A percentile compares a stretch with the other conserved stretches of the same genome.
Evolutionary conservation across 2,113 vertebrate genomes (phyloP).

Genomic region (Podiceps cristatus): DNA sequence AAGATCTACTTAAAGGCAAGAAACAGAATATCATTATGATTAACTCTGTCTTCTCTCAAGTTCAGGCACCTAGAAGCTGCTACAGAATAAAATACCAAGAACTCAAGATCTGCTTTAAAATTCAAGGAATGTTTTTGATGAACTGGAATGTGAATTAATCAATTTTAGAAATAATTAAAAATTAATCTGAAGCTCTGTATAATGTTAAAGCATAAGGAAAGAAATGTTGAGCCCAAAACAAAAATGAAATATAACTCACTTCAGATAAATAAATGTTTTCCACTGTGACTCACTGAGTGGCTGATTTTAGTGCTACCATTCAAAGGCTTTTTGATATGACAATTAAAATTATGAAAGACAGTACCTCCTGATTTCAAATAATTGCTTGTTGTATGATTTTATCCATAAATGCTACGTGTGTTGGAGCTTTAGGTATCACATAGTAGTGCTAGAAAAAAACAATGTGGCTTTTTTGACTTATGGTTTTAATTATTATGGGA

Average conservation of each 20-base stretch:
- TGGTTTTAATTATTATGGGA: accelerated
- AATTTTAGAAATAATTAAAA: background rate
- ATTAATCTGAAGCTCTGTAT: background rate
- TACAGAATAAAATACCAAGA: background rate
- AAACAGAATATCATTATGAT: background rate
- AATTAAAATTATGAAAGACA: background rate
- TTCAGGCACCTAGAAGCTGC: background rate
- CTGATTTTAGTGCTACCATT: background rate
- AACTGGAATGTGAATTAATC: background rate
- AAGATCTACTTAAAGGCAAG: background rate
- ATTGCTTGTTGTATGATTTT: background rate
- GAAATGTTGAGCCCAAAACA: background rate
- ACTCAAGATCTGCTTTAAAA: background rate
- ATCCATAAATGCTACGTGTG: background rate
- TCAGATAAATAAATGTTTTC: background rate
- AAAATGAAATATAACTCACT: background rate
- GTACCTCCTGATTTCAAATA: background rate
- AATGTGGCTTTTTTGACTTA: background rate
- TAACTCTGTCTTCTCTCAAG: background rate
- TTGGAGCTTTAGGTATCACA: background rate
- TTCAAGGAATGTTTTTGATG: background rate
- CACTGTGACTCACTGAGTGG: background rate
- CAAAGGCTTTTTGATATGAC: background rate
- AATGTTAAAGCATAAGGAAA: background rate
- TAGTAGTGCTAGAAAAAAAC: background rate